Base-by-base conservation (phyloP, 1,140 invertebrate genomes). In the Drosophila ananassae region DNA sequence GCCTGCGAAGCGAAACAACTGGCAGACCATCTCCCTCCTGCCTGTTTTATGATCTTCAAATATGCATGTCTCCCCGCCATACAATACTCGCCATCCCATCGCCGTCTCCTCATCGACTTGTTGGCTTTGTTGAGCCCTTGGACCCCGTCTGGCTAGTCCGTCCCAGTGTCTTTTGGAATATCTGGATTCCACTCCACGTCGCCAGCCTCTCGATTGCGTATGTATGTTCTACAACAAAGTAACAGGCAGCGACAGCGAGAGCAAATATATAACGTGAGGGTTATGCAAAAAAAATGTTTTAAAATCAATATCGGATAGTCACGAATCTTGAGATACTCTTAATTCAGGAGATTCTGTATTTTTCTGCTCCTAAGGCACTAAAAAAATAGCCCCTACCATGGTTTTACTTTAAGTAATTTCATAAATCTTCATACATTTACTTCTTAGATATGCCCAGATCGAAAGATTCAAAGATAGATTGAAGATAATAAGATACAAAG, bases 1-100 rank as follows among this genome's bases (percentile, higher is more conserved):
- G 79, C 67, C 66, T 83, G 83, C 81, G 83, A 87, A 87, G 74
- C 67, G 51, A 69, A 69, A 69, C 66, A 78, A 61, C 60, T 63
- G 44, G 32, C 39, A 22, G 56, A 39, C 51, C 37, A 30, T 46
- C 34, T 48, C 53, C 24, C 52, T 34, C 41, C 50, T 71, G 71
- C 73, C 79, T 79, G 83, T 82, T 87, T 87, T 87, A 87, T 89
- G 83, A 87, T 87, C 82, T 69, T 85, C 77, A 85, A 85, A 85
- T 85, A 77, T 69, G 64, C 73, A 68, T 76, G 52, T 77, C 79
- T 77, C 67, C 17, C 17, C 17, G 17, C 17, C 59, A 54, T 64
- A 17, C 67, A 41, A 34, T 64, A 41, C 28, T 32, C 44, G 12
- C 28, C 55, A 41, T 30, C 12, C 50, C 55, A 58, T 58, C 44